A percentile compares a stretch with the other conserved stretches of the same genome.
Evolutionary conservation across 2,113 vertebrate species (phyloP).

Genomic region (Psittacara wagleri): DNA sequence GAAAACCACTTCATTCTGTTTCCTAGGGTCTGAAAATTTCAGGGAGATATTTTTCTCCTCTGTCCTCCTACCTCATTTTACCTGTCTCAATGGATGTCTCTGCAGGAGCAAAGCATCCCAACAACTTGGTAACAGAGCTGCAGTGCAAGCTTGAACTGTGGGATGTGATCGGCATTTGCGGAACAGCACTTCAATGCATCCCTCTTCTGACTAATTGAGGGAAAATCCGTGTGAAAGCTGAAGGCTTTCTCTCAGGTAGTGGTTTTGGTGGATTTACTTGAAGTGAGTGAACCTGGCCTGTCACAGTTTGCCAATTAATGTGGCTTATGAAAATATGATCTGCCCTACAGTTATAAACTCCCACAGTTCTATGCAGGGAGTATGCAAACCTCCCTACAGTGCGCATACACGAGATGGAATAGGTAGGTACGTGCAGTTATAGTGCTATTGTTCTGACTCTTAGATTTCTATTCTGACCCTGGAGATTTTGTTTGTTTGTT

Average conservation of each 20-base stretch:
- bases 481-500: slow-evolving; percentile 7
- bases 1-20: rapidly evolving
- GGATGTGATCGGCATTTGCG: background rate
- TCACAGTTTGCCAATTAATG: slow-evolving; percentile 35
- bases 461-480: background rate
- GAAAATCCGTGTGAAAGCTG: background rate
- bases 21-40: background rate
- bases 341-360: slow-evolving; percentile 25
- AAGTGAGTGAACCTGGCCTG: background rate
- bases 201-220: background rate
- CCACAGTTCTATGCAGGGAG: background rate
- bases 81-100: background rate
- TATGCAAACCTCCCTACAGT: background rate
- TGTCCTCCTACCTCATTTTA: background rate
- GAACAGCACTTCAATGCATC: background rate
- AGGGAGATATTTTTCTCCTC: background rate
- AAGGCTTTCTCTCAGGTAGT: background rate
- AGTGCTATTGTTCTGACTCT: background rate
- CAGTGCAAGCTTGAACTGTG: background rate
- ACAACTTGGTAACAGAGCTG: background rate
- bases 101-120: background rate
- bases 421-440: rapidly evolving
- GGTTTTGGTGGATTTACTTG: background rate
- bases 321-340: slow-evolving; percentile 14
- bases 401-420: background rate